Conservation (phyloP, 2,113 vertebrate genomes). For the Nycticorax nycticorax region DNA sequence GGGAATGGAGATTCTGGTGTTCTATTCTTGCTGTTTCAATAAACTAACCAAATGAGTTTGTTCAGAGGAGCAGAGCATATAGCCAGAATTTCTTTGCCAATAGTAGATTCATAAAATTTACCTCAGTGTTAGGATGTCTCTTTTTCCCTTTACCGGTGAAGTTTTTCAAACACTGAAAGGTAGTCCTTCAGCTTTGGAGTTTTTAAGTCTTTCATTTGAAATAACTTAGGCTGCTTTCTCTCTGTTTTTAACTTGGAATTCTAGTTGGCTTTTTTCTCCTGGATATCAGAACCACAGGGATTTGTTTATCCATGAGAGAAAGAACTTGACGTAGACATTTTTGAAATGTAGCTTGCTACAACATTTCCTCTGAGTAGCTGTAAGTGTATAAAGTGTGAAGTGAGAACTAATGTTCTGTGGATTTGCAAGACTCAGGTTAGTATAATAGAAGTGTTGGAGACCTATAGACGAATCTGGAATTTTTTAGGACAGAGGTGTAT, state of each 20-base stretch:
- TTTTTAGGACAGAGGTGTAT: not conserved
- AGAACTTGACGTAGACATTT: not conserved
- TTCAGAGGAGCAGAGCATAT: not conserved
- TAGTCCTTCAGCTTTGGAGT: not conserved
- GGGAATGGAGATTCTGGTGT: not conserved
- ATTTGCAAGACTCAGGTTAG: not conserved
- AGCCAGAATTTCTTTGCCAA: not conserved
- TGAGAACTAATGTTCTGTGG: not conserved
- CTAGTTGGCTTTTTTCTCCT: not conserved
- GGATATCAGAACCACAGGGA: not conserved
- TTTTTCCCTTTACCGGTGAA: not conserved
- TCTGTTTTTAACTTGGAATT: not conserved
- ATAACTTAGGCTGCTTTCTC: not conserved
- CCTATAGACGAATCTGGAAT: not conserved
- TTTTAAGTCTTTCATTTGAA: not conserved
- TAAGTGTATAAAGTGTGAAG: not conserved
- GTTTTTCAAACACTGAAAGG: not conserved
- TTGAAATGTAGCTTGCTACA: not conserved
- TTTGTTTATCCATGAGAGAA: not conserved
- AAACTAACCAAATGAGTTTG: not conserved
- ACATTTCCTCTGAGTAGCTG: not conserved
- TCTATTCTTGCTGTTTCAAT: not conserved
- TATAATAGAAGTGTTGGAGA: not conserved
- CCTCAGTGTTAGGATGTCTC: not conserved
- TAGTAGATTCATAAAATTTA: not conserved